Conservation (phyloP, 2,113 vertebrate genomes). For the Sceloporus tristichus region DNA sequence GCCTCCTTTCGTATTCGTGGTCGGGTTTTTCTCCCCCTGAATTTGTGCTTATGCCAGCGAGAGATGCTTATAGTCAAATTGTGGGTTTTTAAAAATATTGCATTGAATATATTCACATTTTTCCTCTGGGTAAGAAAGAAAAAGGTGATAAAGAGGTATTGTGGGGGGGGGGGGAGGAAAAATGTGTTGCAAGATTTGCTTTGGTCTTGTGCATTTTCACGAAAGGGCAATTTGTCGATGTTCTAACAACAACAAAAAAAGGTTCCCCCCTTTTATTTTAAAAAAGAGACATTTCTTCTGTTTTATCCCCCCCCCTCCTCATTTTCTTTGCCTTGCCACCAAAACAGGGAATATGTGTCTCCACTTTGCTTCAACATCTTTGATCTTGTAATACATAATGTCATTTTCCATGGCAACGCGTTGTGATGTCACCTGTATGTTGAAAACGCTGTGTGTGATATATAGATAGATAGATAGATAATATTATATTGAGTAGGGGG, state of each 20-base stretch:
- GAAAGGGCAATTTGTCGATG: background rate
- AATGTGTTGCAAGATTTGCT: background rate
- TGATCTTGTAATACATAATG: constrained; percentile 41
- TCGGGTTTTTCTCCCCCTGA: background rate
- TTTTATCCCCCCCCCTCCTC: background rate
- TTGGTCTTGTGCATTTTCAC: background rate
- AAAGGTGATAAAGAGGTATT: background rate
- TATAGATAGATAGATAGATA: background rate
- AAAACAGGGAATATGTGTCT: constrained; percentile 29
- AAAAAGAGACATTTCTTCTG: background rate
- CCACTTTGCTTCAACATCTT: constrained; percentile 28
- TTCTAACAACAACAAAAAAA: background rate
- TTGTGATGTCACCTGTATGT: constrained; percentile 50
- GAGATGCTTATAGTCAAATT: background rate
- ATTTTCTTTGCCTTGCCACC: background rate
- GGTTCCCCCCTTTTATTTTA: background rate
- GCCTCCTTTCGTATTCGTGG: background rate
- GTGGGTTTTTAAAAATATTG: background rate
- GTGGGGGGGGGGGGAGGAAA: background rate
- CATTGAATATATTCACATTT: background rate
- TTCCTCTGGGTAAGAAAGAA: background rate
- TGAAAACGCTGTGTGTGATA: constrained; percentile 17
- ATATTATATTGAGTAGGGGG: background rate
- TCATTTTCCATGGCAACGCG: constrained; percentile 41
- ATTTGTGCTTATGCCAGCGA: background rate